Evolutionary conservation across 2,888 invertebrate species (phyloP).

Genomic region (Andricus quercusramuli): DNA sequence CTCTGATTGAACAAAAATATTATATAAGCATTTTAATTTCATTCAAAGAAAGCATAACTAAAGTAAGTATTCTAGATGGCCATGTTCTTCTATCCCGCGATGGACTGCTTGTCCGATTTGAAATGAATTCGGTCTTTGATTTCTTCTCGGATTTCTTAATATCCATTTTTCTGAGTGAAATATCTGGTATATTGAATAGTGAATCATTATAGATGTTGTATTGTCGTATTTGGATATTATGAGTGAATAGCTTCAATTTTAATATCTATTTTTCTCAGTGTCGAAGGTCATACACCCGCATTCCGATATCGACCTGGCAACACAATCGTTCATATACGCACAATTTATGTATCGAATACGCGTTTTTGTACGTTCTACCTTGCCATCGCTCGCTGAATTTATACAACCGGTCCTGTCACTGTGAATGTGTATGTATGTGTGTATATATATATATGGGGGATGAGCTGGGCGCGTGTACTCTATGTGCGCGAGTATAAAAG

Average conservation of each 20-base stretch:
- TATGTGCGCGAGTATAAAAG: constrained; percentile 18
- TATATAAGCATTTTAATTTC: too few species aligned
- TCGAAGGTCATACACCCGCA: background rate
- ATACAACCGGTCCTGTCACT: constrained; percentile 7
- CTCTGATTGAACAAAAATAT: too few species aligned
- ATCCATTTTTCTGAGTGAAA: too few species aligned
- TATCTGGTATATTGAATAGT: too few species aligned
- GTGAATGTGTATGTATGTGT: background rate
- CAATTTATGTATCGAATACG: constrained; percentile 1
- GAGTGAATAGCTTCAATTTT: background rate
- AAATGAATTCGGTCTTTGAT: too few species aligned
- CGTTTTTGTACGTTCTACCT: background rate
- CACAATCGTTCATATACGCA: constrained; percentile 2
- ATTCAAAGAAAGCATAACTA: too few species aligned
- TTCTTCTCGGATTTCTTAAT: too few species aligned
- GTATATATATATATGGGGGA: background rate
- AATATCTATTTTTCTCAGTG: constrained; percentile 7
- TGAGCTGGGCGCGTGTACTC: background rate
- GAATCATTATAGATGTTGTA: too few species aligned
- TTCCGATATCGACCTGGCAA: constrained; percentile 1
- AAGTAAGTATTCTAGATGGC: too few species aligned
- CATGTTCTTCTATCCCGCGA: too few species aligned
- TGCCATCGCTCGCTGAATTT: constrained; percentile 1
- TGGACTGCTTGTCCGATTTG: too few species aligned
- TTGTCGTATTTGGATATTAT: too few species aligned